These are phyloP conservation scores for Leucania comma DNA, from an alignment of 2,888 invertebrate species.

Conservation along the genomic window DNA sequence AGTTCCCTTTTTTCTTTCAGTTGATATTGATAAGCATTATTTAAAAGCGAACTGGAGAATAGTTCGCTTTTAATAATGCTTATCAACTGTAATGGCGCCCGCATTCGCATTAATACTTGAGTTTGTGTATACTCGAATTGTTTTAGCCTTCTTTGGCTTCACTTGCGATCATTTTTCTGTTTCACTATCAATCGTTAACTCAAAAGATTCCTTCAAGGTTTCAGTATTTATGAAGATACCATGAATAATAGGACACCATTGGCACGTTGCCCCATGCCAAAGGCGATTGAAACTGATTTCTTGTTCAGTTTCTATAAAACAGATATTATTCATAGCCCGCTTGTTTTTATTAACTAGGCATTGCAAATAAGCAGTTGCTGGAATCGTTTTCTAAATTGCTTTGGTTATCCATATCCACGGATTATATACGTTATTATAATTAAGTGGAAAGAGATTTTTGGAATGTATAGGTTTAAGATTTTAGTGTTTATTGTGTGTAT, in stretches of 20 bases:
- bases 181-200: background rate
- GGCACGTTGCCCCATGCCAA: conserved; percentile 17
- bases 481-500: conserved; percentile 13
- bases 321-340: conserved; percentile 18
- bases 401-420: conserved; percentile 15
- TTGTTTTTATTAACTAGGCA: conserved; percentile 44
- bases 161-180: background rate
- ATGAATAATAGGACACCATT: conserved; percentile 17
- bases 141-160: background rate
- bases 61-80: background rate
- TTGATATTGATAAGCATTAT: no score
- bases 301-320: conserved; percentile 32
- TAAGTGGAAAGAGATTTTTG: conserved; percentile 16
- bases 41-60: no score
- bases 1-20: background rate
- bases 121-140: background rate
- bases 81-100: background rate
- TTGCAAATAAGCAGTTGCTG: conserved; percentile 43
- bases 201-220: conserved; percentile 10
- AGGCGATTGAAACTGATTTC: conserved; percentile 25
- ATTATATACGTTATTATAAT: conserved; percentile 26
- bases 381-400: conserved; percentile 25
- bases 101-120: conserved; percentile 2
- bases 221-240: background rate
- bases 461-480: conserved; percentile 4